Base-by-base conservation (phyloP, 2,113 vertebrate genomes). In the Hymenochirus boettgeri region DNA sequence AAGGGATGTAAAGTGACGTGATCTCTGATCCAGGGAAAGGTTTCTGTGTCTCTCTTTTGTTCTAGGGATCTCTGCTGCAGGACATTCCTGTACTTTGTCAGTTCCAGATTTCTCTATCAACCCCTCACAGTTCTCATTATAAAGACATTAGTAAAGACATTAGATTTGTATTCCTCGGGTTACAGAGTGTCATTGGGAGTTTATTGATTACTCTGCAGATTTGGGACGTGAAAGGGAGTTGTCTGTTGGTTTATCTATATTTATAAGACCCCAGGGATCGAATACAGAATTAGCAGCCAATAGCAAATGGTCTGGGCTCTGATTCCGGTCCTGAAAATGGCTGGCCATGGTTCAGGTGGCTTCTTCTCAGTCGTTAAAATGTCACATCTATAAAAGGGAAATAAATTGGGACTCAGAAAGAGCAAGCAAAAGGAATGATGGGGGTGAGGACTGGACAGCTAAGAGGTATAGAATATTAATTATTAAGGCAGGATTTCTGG, bases 121-220 rank as follows among this genome's bases (percentile, higher is more conserved):
- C 18, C n/a, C 3, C 35, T 31, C 19, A 26, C 24, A 15, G 5
- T 29, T 23, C 33, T 29, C 45, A 67, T 67, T 67, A 59, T 39
- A 59, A 42, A 4, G 27, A 59, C 64, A 67, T 67, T 67, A 52
- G 47, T 59, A 27, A 52, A 18, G 13, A 19, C n/a, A 50, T 59
- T 59, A 21, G 64, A 67, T 67, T 67, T 53, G 47, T 31, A 35
- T 57, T 22, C 24, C 19, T 7, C 19, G 55, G 35, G 15, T 39
- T 23, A 22, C 7, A 45, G 31, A 57, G 31, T 50, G 57, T 67
- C 33, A 59, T 59, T 59, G 56, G 55, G 46, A 21, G 6, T 52
- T 59, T 67, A 67, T 67, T 67, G 64, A 67, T 52, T 57, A 2
- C 12, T 42, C 46, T 67, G 64, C 64, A 59, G 56, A 42, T 52